Base-by-base conservation (phyloP, 2,888 invertebrate genomes). In the Pantelozetes paolii region DNA sequence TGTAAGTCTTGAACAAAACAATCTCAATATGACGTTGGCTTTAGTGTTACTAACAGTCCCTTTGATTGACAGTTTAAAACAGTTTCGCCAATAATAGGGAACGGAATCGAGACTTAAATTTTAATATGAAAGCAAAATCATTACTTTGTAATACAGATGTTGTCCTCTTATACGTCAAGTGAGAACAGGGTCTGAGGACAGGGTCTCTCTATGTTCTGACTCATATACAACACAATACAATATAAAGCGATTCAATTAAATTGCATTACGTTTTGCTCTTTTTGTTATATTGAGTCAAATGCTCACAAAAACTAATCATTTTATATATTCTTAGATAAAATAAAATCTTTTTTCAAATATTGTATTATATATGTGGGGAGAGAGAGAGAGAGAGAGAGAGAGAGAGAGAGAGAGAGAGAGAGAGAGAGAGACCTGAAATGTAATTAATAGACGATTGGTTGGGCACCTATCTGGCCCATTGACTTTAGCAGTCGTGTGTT, bases 361-460 rank as follows among this genome's bases (percentile, higher is more conserved):
- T n/a, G 36, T 64, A 64, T 64, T 64, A 64, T 64, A 64, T 64
- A 64, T 64, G n/a, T 6, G 36, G 64, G 26, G 64, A n/a, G 64
- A 64, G 36, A 36, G 64, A 64, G 32, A 36, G 32, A 64, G 64
- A n/a, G 32, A 64, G 64, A 64, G 64, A 64, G 64, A 36, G 64
- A 64, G 36, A 36, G 64, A 59, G 30, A 15, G 32, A 59, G 32
- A 30, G 59, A 32, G 28, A 32, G 36, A 64, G 64, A 64, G 64
- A 62, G 62, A 5, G 11, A 26, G n/a, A 20, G 32, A 32, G 36
- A 32, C 36, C 28, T 64, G 32, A n/a, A n/a, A 32, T 20, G 64
- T 64, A 64, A 64, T 64, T 64, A 64, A 64, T 64, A 64, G 64
- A 20, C 64, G 64, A 64, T 64, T 64, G 64, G 64, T 64, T 64